A percentile compares a stretch with the other conserved stretches of the same genome.
These are phyloP conservation scores for Margaritifera margaritifera DNA, from an alignment of 2,888 invertebrate genomes.

Conservation along the genomic window DNA sequence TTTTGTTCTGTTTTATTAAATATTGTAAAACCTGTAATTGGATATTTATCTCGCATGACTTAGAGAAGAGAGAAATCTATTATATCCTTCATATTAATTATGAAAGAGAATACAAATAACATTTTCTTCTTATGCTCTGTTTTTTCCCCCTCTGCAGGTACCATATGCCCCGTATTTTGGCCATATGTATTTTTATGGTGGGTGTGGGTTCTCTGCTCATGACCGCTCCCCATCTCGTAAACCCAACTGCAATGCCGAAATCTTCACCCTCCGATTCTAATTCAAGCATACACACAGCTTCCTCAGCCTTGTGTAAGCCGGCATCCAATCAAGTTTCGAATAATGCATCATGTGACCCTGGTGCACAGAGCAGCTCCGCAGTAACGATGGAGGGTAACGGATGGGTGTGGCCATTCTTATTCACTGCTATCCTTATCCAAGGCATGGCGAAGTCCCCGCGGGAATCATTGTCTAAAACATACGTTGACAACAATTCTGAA, in stretches of 20 bases:
- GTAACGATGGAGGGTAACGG: neutral
- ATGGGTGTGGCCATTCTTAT: constrained; percentile 11
- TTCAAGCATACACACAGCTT: neutral
- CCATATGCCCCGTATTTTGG: constrained; percentile 40
- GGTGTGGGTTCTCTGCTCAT: constrained; percentile 38
- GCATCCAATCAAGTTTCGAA: neutral
- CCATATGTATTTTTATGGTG: constrained; percentile 29
- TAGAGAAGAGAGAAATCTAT: too few species aligned
- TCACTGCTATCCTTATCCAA: constrained; percentile 30
- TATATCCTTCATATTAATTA: too few species aligned
- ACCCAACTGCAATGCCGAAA: too few species aligned
- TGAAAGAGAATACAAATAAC: too few species aligned
- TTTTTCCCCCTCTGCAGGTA: constrained; percentile 15
- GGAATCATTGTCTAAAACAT: constrained; percentile 41
- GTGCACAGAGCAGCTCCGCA: neutral
- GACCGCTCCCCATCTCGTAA: constrained; percentile 32
- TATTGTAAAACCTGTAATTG: too few species aligned
- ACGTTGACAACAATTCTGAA: constrained; percentile 45
- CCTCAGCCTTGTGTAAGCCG: neutral
- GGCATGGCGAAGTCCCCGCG: constrained; percentile 55
- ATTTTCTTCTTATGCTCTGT: too few species aligned
- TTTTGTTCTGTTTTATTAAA: too few species aligned
- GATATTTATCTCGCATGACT: too few species aligned
- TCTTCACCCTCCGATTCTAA: neutral
- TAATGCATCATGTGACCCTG: neutral